Evolutionary conservation across 2,888 invertebrate genomes (phyloP).

Genomic region (Drosophila helvetica): DNA sequence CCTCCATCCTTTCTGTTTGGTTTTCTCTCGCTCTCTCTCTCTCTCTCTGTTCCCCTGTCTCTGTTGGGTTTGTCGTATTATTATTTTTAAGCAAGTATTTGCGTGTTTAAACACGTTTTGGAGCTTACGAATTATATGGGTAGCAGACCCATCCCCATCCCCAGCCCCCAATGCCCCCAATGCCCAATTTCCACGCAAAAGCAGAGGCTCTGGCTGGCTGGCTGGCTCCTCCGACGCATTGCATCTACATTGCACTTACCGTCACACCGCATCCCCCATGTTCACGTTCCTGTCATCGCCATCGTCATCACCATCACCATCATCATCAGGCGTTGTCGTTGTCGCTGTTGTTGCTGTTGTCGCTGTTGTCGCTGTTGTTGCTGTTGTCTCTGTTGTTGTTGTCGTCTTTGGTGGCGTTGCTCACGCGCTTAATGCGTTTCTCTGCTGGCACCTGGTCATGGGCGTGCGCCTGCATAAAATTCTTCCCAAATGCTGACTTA

Average conservation of each 20-base stretch:
- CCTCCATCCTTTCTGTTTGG: slow-evolving; percentile 47
- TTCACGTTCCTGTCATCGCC: slow-evolving; percentile 1
- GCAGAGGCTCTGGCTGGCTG: background rate
- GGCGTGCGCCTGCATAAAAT: slow-evolving; percentile 73
- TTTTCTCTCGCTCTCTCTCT: slow-evolving; percentile 48
- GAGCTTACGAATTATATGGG: slow-evolving; percentile 71
- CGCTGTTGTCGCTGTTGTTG: too few relatives aligned
- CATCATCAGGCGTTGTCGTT: slow-evolving; percentile 7
- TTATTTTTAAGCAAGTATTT: slow-evolving; percentile 77
- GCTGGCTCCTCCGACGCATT: slow-evolving; percentile 18
- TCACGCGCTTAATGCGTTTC: slow-evolving; percentile 52
- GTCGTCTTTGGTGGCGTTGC: slow-evolving; percentile 18
- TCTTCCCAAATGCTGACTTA: slow-evolving; percentile 72
- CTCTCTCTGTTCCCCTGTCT: slow-evolving; percentile 18
- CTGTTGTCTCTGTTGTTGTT: background rate
- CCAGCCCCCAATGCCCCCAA: background rate
- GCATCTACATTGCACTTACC: slow-evolving; percentile 41
- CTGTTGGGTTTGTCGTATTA: slow-evolving; percentile 55
- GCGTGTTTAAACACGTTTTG: slow-evolving; percentile 78
- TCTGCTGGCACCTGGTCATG: slow-evolving; percentile 28
- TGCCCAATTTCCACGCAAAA: background rate
- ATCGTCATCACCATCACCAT: slow-evolving; percentile 6
- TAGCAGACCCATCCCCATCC: background rate
- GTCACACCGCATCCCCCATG: slow-evolving; percentile 1
- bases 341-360: background rate